Evolutionary conservation across 2,888 invertebrate genomes (phyloP), one percentile per base, ranked within the genome.

Genomic region (Rhorus exstirpatorius): DNA sequence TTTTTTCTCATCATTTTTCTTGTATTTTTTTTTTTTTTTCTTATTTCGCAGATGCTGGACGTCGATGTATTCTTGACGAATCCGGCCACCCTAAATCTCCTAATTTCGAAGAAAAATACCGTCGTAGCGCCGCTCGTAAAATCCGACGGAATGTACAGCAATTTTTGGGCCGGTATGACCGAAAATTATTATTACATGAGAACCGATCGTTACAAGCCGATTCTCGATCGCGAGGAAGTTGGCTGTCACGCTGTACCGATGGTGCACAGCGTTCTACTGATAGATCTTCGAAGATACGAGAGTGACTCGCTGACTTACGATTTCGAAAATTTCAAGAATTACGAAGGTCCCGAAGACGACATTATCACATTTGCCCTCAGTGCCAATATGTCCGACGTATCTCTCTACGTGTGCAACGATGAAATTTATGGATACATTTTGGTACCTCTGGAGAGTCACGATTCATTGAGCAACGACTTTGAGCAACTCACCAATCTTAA

Each of bases 111-210:
- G 86, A 94, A 95, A 44, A 88, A 95, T 12, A 94, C 95, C 1
- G 94, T 98, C 8, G 95, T 96, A 1, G 96, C 98, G 0, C 99
- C 99, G 0, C 96, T 99, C 96, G 93, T 99, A 35, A 94, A 95
- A 71, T 97, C 98, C 0, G 97, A 97, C 80, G 97, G 97, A 12
- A 93, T 97, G 44, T 99, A 99, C 92, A 98, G 98, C 17, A 99
- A 99, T 93, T 99, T 98, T 93, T 99, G 99, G 99, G 97, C 97
- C 87, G 99, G 97, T 2, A 98, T 99, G 97, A 96, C 97, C 0
- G 94, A 95, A 0, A 95, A 96, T 82, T 98, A 96, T 91, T 97
- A 98, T 91, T 98, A 98, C 90, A 93, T 95, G 85, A 94, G 98
- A 88, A 97, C 98, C 0, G 96, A 97, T 3, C 96, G 97, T 55